Base-by-base conservation (phyloP, 2,113 vertebrate species). In the human region DNA sequence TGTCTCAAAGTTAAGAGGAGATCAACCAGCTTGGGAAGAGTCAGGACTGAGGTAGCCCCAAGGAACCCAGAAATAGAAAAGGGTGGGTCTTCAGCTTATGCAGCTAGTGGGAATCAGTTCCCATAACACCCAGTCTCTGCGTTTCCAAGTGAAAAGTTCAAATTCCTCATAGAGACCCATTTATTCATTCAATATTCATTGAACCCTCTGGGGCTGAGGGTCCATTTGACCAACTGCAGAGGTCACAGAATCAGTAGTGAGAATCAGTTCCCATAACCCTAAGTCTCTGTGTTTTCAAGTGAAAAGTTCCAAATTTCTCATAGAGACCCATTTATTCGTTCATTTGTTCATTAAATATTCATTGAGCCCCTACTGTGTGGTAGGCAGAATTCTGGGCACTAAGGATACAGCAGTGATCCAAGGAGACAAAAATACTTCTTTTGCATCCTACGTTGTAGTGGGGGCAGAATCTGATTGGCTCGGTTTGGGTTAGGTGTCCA, bases 101-200 rank as follows among this genome's bases (percentile, higher is more conserved):
- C 32, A 6, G 23, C 80, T 16, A 27, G 3, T 10, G 50, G 27
- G 82, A 76, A 61, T 90, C 38, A 59, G 27, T 38, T 64, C 78
- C n/a, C 64, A 59, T 12, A 40, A 11, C 45, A 57, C 73, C 52
- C 35, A 10, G 52, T 80, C 93, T 82, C 89, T 80, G 45, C 52
- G 14, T 79, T 93, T 97, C 66, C 40, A 78, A 93, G 89, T 76
- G 68, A 94, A 80, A 73, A 96, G 64, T 76, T 50, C 70, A 48
- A 45, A 59, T 83, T 86, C 55, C 40, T 75, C 81, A 8, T 14
- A 50, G 50, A 84, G 55, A 7, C 50, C 55, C 38, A 40, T 43
- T 78, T 48, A 52, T 72, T 78, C 45, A 10, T 70, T 55, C 52
- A 66, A 30, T 92, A 93, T 95, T 92, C 75, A 93, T 38, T 9